phyloP scores from a whole-genome alignment of 2,888 invertebrate genomes.

The Aradus depressus region DNA sequence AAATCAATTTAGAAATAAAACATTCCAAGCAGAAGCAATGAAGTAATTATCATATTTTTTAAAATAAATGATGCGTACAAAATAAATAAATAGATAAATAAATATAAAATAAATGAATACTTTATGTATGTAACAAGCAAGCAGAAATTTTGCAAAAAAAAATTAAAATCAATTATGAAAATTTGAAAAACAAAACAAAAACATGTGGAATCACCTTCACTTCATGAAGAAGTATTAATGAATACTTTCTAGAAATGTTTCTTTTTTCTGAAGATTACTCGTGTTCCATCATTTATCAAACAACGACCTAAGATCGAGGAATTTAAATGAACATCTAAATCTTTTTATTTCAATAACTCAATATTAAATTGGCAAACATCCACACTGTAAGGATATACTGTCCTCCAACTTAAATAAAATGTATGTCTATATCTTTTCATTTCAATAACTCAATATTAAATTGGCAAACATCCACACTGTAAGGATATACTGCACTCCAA shows the following conservation, averaged over 20 bases:
- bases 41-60: neutral
- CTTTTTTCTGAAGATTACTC: slow-evolving; percentile 4
- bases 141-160: too few species aligned
- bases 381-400: too few species aligned
- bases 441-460: too few species aligned
- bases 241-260: slow-evolving; percentile 14
- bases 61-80: slow-evolving; percentile 2
- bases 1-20: neutral
- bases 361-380: too few species aligned
- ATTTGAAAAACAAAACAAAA: slow-evolving; percentile 1
- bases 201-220: slow-evolving; percentile 11
- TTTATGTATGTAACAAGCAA: neutral
- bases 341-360: too few species aligned
- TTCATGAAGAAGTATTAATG: slow-evolving; percentile 14
- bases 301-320: slow-evolving; percentile 38
- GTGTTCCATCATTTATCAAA: slow-evolving; percentile 36
- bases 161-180: too few species aligned
- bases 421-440: too few species aligned
- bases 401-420: too few species aligned
- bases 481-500: too few species aligned
- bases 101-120: neutral
- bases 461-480: too few species aligned
- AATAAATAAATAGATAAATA: too few species aligned
- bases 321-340: too few species aligned
- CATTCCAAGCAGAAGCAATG: neutral